Conservation (phyloP, 2,888 invertebrate species). For the Drosophila kambysellisi region DNA sequence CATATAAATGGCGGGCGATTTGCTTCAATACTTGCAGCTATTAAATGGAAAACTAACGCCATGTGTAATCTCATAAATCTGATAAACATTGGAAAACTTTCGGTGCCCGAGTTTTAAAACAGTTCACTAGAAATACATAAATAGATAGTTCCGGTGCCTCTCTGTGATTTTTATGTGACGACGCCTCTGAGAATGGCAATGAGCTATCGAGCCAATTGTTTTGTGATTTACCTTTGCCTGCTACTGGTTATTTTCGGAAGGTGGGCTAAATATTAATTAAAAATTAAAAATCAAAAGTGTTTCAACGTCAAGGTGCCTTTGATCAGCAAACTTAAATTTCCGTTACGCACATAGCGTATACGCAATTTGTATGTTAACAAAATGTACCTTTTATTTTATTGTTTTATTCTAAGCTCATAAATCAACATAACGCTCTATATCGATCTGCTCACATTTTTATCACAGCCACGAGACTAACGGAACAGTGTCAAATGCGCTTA, state of each 20-base stretch:
- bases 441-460: constrained; percentile 33
- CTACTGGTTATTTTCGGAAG: constrained; percentile 41
- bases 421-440: background rate
- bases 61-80: constrained; percentile 12
- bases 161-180: constrained; percentile 11
- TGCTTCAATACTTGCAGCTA: background rate
- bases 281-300: constrained; percentile 26
- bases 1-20: constrained; percentile 7
- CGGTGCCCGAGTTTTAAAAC: constrained; percentile 17
- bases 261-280: constrained; percentile 41
- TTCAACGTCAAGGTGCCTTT: background rate
- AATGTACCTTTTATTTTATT: background rate
- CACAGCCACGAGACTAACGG: constrained; percentile 6
- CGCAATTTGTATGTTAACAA: constrained; percentile 1
- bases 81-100: constrained; percentile 7
- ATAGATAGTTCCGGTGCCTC: background rate
- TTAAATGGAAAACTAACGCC: constrained; percentile 3
- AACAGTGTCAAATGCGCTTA: constrained; percentile 33
- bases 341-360: constrained; percentile 3
- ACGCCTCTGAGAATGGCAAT: constrained; percentile 25
- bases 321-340: background rate
- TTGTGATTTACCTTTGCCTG: constrained; percentile 12
- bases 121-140: constrained; percentile 15
- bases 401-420: background rate
- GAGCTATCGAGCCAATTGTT: constrained; percentile 22